These are phyloP conservation scores for Platorchestia sp. DNA, from an alignment of 1,140 invertebrate genomes.

Conservation along the genomic window DNA sequence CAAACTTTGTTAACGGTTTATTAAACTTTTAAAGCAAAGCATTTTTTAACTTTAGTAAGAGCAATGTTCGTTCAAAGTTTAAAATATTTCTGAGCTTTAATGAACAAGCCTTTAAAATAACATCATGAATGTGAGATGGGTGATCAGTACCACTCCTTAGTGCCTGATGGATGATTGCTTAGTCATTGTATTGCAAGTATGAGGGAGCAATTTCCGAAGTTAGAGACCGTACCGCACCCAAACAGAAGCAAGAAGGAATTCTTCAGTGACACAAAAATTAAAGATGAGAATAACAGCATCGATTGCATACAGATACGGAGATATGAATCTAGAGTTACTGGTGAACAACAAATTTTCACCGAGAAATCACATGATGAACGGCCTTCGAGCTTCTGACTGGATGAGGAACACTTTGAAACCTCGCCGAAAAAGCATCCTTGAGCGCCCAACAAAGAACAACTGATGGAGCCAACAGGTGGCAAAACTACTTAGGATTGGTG, in stretches of 20 bases:
- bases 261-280: not conserved
- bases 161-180: not conserved
- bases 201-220: not conserved
- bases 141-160: not conserved
- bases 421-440: not conserved
- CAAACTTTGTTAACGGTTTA: not conserved
- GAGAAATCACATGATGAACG: not conserved
- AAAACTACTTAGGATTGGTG: not conserved
- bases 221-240: not conserved
- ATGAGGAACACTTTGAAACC: not conserved
- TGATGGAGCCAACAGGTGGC: not conserved
- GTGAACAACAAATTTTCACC: not conserved
- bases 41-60: too few species aligned
- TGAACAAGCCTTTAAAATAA: not conserved
- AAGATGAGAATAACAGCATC: not conserved
- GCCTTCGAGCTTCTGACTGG: not conserved
- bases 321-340: not conserved
- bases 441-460: not conserved
- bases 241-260: not conserved
- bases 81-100: not conserved
- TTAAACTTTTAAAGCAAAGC: not conserved
- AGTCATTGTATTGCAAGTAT: not conserved
- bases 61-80: not conserved
- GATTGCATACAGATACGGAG: not conserved
- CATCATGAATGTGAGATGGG: not conserved